A percentile compares a stretch with the other conserved stretches of the same genome.
Evolutionary conservation across 2,797 vertebrate genomes (phyloP).

Genomic region (Phyllotis vaccarum): DNA sequence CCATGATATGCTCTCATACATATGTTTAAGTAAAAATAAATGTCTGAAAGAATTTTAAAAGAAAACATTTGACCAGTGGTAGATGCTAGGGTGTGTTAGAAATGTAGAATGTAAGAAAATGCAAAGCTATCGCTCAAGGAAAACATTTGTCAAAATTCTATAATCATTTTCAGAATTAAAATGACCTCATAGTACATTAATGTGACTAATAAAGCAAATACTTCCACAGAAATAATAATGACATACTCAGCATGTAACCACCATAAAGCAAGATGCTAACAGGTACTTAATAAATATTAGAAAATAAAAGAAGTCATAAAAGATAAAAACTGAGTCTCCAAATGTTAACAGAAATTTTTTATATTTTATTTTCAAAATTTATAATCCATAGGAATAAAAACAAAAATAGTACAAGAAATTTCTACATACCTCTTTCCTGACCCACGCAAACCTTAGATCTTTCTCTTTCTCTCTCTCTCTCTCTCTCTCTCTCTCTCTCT

Average conservation of each 20-base stretch:
- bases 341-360: not conserved
- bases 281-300: not conserved
- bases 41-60: not conserved
- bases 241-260: not conserved
- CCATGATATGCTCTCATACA: not conserved
- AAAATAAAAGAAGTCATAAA: slow-evolving; percentile 16
- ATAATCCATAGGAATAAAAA: not conserved
- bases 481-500: not conserved
- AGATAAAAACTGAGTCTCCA: not conserved
- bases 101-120: not conserved
- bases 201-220: not conserved
- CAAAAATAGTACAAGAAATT: not conserved
- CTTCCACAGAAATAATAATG: not conserved
- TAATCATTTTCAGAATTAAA: not conserved
- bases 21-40: not conserved
- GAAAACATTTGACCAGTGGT: not conserved
- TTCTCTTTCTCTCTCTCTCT: not conserved
- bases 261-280: not conserved
- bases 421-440: not conserved
- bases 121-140: not conserved
- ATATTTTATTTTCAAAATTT: not conserved
- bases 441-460: not conserved
- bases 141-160: not conserved
- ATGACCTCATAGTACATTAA: not conserved
- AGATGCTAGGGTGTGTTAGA: not conserved